These are phyloP conservation scores for Chaetophractus vellerosus DNA, from an alignment of 2,797 vertebrate genomes.

Conservation along the genomic window DNA sequence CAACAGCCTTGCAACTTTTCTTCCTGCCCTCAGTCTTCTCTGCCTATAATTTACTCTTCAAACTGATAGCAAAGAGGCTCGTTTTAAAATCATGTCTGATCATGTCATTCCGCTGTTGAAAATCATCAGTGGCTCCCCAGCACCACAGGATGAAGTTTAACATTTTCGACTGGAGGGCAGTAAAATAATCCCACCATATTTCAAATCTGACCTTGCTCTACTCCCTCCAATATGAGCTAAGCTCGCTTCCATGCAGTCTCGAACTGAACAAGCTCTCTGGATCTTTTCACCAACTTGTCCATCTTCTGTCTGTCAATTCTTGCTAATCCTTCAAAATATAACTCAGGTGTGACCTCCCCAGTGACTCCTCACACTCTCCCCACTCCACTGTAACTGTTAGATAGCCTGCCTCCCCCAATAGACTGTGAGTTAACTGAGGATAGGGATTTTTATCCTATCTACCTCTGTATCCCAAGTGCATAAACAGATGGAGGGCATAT, in stretches of 20 bases:
- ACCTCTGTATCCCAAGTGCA: neutral
- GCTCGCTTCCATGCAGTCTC: neutral
- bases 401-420: neutral
- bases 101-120: neutral
- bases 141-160: neutral
- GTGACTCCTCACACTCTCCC: neutral
- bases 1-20: neutral
- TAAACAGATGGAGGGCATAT: neutral
- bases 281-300: neutral
- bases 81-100: neutral
- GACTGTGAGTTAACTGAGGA: neutral
- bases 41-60: neutral
- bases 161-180: neutral
- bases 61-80: neutral
- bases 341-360: neutral
- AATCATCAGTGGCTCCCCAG: neutral
- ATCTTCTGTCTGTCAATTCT: conserved; percentile 24
- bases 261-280: neutral
- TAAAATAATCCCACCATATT: neutral
- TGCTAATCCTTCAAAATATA: conserved; percentile 58
- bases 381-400: neutral
- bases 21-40: too few species aligned
- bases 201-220: neutral
- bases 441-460: neutral
- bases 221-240: neutral